A percentile compares a stretch with the other conserved stretches of the same genome.
Conservation (phyloP, 2,797 vertebrate species). For the Protonibea diacanthus region DNA sequence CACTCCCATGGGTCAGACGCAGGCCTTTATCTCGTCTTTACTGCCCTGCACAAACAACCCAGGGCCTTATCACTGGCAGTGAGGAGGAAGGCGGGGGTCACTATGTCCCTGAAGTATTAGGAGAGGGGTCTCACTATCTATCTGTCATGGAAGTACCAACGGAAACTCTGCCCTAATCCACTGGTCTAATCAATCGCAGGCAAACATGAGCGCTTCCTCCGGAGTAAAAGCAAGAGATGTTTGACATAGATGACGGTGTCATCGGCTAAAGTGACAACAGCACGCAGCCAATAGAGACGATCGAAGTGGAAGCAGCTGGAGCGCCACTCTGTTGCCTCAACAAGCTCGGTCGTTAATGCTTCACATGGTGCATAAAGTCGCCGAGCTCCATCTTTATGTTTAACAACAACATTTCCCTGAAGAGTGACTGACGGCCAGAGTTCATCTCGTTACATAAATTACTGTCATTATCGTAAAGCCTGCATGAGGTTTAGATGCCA, state of each 20-base stretch:
- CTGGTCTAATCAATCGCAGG: constrained; percentile 49
- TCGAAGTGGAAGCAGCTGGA: constrained; percentile 36
- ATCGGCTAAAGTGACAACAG: constrained; percentile 28
- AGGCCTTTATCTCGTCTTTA: constrained; percentile 73
- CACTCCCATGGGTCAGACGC: constrained; percentile 4
- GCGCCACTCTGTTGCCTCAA: constrained; percentile 29
- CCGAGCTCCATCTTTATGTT: constrained; percentile 26
- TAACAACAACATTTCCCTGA: constrained; percentile 18
- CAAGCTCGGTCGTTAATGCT: constrained; percentile 9
- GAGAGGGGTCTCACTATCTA: constrained; percentile 2
- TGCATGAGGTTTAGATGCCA: neutral
- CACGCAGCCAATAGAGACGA: neutral
- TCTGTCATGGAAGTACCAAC: constrained; percentile 3
- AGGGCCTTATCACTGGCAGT: constrained; percentile 31
- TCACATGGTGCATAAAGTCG: constrained; percentile 13
- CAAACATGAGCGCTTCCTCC: constrained; percentile 64
- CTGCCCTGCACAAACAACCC: constrained; percentile 70
- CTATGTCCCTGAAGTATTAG: neutral
- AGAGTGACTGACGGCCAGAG: neutral
- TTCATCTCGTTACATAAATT: constrained; percentile 23
- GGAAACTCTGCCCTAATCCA: constrained; percentile 42
- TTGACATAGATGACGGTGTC: constrained; percentile 29
- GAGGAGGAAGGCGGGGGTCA: neutral
- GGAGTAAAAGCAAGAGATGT: constrained; percentile 20
- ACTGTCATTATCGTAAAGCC: constrained; percentile 53